Evolutionary conservation across 2,113 vertebrate genomes (phyloP), one percentile per base, ranked within the genome.

Genomic region (Nerophis lumbriciformis): DNA sequence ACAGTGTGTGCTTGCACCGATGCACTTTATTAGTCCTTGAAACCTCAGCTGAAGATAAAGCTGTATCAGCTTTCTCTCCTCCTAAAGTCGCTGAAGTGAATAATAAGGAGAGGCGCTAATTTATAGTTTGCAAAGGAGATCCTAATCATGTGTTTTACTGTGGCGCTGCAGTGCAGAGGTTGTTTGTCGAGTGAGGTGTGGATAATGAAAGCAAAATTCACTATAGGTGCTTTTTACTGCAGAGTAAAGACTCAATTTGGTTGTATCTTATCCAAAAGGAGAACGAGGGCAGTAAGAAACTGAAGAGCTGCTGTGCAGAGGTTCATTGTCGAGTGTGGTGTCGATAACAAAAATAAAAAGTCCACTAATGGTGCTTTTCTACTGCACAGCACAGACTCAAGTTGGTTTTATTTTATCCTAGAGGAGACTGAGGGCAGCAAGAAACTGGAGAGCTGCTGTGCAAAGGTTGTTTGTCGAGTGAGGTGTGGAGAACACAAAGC

Each of bases 91-190:
- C 48, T 72, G 68, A 65, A 65, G 61, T 72, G 78, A 80, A 76
- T 79, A 77, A 86, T 74, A 60, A 80, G 37, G 13, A 65, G 65
- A 53, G 55, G 59, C 42, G 42, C 6, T 76, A 64, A 86, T 82
- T 86, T 78, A 82, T 67, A 75, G 73, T 73, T 73, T 65, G 65
- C 39, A 52, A 71, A 64, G 48, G 67, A 81, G 68, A 80, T 79
- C 67, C 58, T 77, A 68, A 83, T 83, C 76, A 82, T 75, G 65
- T 9, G 53, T 73, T 78, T 82, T 73, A 76, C 54, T 73, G 71
- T 63, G 69, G 42, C 38, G 56, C 49, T 61, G 37, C 37, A 48
- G n/a, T 54, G 47, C 39, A 10, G 21, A 54, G 66, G 42, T 19
- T 59, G 66, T 68, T 63, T 37, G 50, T 44, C 45, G 11, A 15